Percentiles rank a stretch among this genome's conserved stretches.
These are phyloP conservation scores for Onychostruthus taczanowskii DNA, from an alignment of 2,113 vertebrate species.

Conservation along the genomic window DNA sequence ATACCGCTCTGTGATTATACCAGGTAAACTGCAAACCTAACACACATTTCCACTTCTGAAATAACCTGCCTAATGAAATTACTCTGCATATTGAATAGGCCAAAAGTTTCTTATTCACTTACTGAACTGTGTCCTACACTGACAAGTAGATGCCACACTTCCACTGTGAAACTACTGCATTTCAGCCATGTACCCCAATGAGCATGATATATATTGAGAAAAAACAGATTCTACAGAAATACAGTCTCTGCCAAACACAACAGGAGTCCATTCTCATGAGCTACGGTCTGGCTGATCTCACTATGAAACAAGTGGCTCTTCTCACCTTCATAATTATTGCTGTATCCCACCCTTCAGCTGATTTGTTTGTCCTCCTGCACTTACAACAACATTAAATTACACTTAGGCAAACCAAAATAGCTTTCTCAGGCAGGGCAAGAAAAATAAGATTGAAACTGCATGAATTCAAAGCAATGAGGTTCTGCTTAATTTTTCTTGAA, in stretches of 20 bases:
- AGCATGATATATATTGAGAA: neutral
- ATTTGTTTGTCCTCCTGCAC: neutral
- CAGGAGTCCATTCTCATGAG: neutral
- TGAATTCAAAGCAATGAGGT: neutral
- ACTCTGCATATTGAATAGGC: neutral
- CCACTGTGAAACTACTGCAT: neutral
- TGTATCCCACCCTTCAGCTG: neutral
- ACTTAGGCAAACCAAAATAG: neutral
- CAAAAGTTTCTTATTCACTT: neutral
- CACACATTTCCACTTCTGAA: neutral
- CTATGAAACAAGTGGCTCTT: neutral
- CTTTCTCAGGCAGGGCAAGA: neutral
- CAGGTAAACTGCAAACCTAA: neutral
- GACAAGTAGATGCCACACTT: neutral
- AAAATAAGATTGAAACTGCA: neutral
- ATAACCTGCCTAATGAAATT: neutral
- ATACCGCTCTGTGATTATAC: neutral
- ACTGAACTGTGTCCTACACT: neutral
- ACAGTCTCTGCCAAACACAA: neutral
- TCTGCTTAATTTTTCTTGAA: neutral
- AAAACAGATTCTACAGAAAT: neutral
- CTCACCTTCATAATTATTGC: neutral
- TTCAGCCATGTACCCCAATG: neutral
- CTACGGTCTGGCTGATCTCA: neutral
- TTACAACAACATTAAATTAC: neutral